Percentiles rank a stretch among this genome's conserved stretches.
These are phyloP conservation scores for Tricholaema leucomelas DNA, from an alignment of 2,113 vertebrate species.

Conservation along the genomic window DNA sequence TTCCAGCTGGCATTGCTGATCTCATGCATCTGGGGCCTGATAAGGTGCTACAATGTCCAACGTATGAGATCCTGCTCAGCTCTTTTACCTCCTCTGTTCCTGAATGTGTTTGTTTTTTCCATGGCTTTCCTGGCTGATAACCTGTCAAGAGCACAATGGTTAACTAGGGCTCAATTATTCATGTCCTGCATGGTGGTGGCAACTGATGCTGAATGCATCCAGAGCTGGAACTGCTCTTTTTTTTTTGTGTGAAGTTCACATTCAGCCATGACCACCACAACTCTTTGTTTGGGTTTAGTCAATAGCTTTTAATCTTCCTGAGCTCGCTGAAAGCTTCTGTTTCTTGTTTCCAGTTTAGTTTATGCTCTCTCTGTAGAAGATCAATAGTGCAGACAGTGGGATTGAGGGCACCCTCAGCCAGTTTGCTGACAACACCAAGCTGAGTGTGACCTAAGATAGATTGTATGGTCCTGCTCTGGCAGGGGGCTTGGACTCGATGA, in stretches of 20 bases:
- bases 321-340: not conserved
- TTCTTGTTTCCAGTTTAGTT: not conserved
- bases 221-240: not conserved
- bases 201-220: not conserved
- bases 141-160: not conserved
- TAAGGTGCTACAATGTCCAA: slow-evolving; percentile 54
- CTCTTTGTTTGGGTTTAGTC: not conserved
- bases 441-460: too few species aligned
- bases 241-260: not conserved
- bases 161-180: not conserved
- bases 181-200: not conserved
- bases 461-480: too few species aligned
- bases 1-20: slow-evolving; percentile 62
- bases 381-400: too few species aligned
- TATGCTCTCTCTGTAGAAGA: not conserved
- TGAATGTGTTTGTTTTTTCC: not conserved
- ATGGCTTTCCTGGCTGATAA: slow-evolving; percentile 17
- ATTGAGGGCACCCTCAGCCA: too few species aligned
- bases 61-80: not conserved
- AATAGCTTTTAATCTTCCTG: not conserved
- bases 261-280: not conserved
- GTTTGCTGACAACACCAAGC: too few species aligned
- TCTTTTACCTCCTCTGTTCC: slow-evolving; percentile 34
- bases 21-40: slow-evolving; percentile 39
- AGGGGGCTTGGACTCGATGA: too few species aligned